phyloP scores from a whole-genome alignment of 2,888 invertebrate species.

The Cantharis rustica region DNA sequence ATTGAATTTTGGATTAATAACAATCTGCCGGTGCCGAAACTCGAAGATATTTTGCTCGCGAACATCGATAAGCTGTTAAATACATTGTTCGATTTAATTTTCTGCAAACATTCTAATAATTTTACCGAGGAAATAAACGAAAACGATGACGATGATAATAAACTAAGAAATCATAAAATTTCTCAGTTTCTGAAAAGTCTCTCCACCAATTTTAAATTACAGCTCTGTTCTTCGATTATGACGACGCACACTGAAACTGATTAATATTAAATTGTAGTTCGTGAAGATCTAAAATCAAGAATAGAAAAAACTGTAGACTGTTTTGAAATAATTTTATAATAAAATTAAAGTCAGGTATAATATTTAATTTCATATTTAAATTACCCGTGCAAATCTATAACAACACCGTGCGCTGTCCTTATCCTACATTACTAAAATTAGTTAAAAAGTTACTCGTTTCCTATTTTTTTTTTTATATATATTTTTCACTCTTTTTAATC shows the following conservation, averaged over 20 bases:
- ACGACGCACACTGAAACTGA: constrained; percentile 36
- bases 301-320: too few relatives aligned
- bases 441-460: too few relatives aligned
- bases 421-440: too few relatives aligned
- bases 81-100: constrained; percentile 54
- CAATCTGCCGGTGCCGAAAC: constrained; percentile 50
- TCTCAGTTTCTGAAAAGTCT: constrained; percentile 55
- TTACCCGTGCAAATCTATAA: too few relatives aligned
- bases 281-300: neutral
- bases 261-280: neutral
- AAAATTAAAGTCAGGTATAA: too few relatives aligned
- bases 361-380: too few relatives aligned
- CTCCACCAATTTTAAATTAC: constrained; percentile 56
- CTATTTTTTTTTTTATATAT: too few relatives aligned
- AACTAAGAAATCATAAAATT: constrained; percentile 43
- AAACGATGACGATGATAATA: constrained; percentile 34
- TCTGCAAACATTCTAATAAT: constrained; percentile 55
- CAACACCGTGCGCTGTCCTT: too few relatives aligned
- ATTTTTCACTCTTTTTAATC: too few relatives aligned
- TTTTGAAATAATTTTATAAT: too few relatives aligned
- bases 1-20: constrained; percentile 56
- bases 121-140: constrained; percentile 48
- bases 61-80: constrained; percentile 57
- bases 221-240: constrained; percentile 57
- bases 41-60: constrained; percentile 53